Evolutionary conservation across 2,113 vertebrate genomes (phyloP).

Genomic region (Chlorodrepanis virens): DNA sequence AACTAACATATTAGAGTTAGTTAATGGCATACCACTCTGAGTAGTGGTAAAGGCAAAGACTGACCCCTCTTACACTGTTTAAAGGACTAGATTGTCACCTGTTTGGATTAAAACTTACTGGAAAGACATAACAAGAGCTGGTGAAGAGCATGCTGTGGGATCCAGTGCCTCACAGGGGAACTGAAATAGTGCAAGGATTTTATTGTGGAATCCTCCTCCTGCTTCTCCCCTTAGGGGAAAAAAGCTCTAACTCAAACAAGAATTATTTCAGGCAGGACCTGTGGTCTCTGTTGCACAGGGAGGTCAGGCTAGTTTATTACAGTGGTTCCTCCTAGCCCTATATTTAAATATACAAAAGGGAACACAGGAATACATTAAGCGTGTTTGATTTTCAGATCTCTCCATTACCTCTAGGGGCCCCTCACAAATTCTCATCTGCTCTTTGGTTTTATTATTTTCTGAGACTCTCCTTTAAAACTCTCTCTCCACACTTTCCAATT

Average conservation of each 20-base stretch:
- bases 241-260: not conserved
- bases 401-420: not conserved
- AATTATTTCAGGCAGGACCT: slow-evolving; percentile 6
- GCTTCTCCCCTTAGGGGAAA: not conserved
- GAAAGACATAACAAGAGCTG: not conserved
- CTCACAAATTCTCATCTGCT: not conserved
- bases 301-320: not conserved
- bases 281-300: not conserved
- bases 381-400: not conserved
- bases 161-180: not conserved
- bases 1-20: not conserved
- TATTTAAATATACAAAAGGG: slow-evolving; percentile 1
- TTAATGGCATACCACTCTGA: not conserved
- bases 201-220: not conserved
- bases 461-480: not conserved
- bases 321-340: not conserved
- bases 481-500: not conserved
- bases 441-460: not conserved
- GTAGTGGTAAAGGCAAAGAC: not conserved
- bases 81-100: not conserved
- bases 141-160: not conserved
- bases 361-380: not conserved
- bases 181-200: not conserved
- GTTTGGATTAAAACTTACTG: not conserved
- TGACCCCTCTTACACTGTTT: not conserved